Conservation (phyloP, 1,140 invertebrate species). For the Cyclargus thomasi region DNA sequence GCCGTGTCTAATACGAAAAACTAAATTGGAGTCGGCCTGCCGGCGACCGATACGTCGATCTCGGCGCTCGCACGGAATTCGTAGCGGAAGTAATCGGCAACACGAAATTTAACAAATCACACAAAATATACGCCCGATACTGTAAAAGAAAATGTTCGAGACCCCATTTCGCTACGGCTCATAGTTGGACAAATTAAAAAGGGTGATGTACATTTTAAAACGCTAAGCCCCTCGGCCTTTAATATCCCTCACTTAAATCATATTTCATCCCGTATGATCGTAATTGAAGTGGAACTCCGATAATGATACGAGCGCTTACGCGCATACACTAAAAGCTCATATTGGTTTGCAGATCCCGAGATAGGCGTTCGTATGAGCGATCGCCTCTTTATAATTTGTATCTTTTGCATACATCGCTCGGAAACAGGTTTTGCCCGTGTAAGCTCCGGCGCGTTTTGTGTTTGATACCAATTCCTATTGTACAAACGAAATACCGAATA, state of each 20-base stretch:
- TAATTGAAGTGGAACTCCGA: slow-evolving; percentile 59
- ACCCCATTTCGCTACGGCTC: slow-evolving; percentile 58
- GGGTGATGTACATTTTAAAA: slow-evolving; percentile 66
- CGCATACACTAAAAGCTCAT: slow-evolving; percentile 44
- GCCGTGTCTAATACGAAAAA: slow-evolving; percentile 74
- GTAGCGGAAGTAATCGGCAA: slow-evolving; percentile 74
- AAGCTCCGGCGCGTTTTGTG: slow-evolving; percentile 55
- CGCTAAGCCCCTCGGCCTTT: slow-evolving; percentile 67
- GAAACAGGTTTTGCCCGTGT: slow-evolving; percentile 70
- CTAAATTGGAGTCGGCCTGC: slow-evolving; percentile 72
- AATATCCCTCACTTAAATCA: slow-evolving; percentile 72
- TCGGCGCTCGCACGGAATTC: slow-evolving; percentile 73
- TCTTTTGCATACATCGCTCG: slow-evolving; percentile 65
- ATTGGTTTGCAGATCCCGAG: slow-evolving; percentile 37
- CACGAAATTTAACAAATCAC: slow-evolving; percentile 67
- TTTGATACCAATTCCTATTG: slow-evolving; percentile 64
- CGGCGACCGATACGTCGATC: slow-evolving; percentile 71
- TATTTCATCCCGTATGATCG: slow-evolving; percentile 71
- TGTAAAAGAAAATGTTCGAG: slow-evolving; percentile 34
- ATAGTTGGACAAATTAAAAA: slow-evolving; percentile 72
- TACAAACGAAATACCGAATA: slow-evolving; percentile 72
- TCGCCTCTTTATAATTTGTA: slow-evolving; percentile 73
- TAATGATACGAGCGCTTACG: slow-evolving; percentile 54
- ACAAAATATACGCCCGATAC: slow-evolving; percentile 46
- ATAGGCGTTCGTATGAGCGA: slow-evolving; percentile 59